Evolutionary conservation across 2,888 invertebrate species (phyloP), one percentile per base, ranked within the genome.

Genomic region (Gymnoscelis rufifasciata): DNA sequence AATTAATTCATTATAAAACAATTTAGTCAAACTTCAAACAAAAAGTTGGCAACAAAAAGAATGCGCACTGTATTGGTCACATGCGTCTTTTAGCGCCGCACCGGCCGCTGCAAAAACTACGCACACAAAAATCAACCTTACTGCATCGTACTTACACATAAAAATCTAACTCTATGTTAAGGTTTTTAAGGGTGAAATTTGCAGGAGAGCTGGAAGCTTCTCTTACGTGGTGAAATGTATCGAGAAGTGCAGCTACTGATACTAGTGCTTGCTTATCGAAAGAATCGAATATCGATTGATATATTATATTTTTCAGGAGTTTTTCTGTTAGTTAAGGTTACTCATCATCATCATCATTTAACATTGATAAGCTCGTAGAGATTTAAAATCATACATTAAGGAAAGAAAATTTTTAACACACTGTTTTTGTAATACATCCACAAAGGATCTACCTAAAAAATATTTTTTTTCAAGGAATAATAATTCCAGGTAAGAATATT

Each of bases 381-480:
- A n/a, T n/a, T n/a, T n/a, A n/a, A n/a, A n/a, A n/a, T n/a, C n/a
- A n/a, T n/a, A n/a, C n/a, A n/a, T n/a, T n/a, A n/a, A n/a, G n/a
- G n/a, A n/a, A n/a, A 94, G 78, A 92, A 93, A 68, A 43, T 48
- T 37, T 38, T 15, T 28, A 27, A 42, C n/a, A n/a, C n/a, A n/a
- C n/a, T n/a, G n/a, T n/a, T n/a, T n/a, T n/a, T n/a, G n/a, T n/a
- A n/a, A n/a, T n/a, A n/a, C n/a, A n/a, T n/a, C n/a, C n/a, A n/a
- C n/a, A n/a, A n/a, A n/a, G n/a, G n/a, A n/a, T n/a, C n/a, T n/a
- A n/a, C n/a, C n/a, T n/a, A n/a, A n/a, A n/a, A n/a, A n/a, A n/a
- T n/a, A n/a, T n/a, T n/a, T n/a, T n/a, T n/a, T n/a, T n/a, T n/a
- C n/a, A n/a, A n/a, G n/a, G n/a, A n/a, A n/a, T n/a, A n/a, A n/a